phyloP scores from a whole-genome alignment of 2,797 vertebrate genomes.

The Adelosebastes latens region DNA sequence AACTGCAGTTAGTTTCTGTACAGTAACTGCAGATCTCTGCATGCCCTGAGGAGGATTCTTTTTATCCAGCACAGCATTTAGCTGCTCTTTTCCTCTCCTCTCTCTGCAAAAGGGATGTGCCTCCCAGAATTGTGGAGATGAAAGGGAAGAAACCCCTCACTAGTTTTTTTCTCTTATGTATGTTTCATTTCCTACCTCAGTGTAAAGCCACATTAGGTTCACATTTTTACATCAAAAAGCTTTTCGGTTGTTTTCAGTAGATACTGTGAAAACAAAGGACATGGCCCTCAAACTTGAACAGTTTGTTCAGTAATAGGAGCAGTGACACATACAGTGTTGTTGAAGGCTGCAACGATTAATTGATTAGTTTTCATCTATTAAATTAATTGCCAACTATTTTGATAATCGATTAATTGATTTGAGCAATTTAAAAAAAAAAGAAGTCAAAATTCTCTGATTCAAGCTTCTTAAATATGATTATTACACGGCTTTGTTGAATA shows the following conservation, averaged over 20 bases:
- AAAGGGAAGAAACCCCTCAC: conserved; percentile 14
- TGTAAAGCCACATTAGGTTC: background rate
- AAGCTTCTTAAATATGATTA: too few relatives aligned
- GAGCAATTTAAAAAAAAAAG: too few relatives aligned
- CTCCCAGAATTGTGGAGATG: conserved; percentile 5
- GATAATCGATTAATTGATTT: too few relatives aligned
- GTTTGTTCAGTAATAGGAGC: background rate
- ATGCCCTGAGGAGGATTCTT: conserved; percentile 9
- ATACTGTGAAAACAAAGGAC: background rate
- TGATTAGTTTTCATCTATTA: too few relatives aligned
- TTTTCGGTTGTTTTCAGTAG: background rate
- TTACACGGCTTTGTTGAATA: too few relatives aligned
- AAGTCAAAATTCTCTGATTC: too few relatives aligned
- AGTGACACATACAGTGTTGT: background rate
- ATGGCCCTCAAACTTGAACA: background rate
- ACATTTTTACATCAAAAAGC: background rate
- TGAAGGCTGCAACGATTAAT: background rate
- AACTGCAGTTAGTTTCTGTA: conserved; percentile 19
- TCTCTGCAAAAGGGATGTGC: background rate
- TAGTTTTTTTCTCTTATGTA: background rate
- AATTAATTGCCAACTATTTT: too few relatives aligned
- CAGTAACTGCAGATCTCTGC: conserved; percentile 12
- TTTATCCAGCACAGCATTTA: conserved; percentile 15
- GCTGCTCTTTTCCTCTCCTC: background rate
- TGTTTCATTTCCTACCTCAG: background rate